Base-by-base conservation (phyloP, 1,140 invertebrate genomes). In the Calliphora vicina region DNA sequence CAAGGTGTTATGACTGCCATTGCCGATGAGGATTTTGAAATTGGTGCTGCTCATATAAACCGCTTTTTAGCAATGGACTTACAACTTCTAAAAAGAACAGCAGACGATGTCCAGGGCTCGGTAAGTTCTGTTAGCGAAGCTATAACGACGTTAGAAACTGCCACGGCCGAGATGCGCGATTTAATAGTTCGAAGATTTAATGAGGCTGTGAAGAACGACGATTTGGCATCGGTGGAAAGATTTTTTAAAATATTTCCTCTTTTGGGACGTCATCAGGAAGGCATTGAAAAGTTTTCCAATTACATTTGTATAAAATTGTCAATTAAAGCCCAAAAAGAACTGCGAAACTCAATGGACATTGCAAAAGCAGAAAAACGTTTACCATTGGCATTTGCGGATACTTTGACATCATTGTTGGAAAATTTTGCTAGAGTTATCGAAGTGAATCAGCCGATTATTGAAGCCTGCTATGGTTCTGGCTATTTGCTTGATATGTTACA, bases 221-320 rank as follows among this genome's bases (percentile, higher is more conserved):
- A 99, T 92, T 92, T 96, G 25, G 96, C 96, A 4, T 97, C 97
- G 3, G 96, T 99, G 20, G 98, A 99, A 94, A 97, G 98, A 84
- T 98, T 99, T 91, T 99, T 99, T 89, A 99, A 99, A 91, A 95
- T 99, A 87, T 99, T 99, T 91, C 99, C 99, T 2, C 92, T 99
- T 26, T 92, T 99, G 5, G 97, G 97, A 67, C 95, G 97, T 91
- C 96, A 99, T 84, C 93, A 96, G 71, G 96, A 97, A 87, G 99
- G 99, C 0, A 92, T 99, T 1, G 94, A 94, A 83, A 95, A 97
- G 87, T 99, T 99, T 90, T 96, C 97, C n/a, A 93, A 93, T 25
- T 99, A 98, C 91, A 92, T 99, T 3, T 96, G 96, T 86, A 92
- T 94, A 9, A 97, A 97, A 93, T 87, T 97, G 23, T 92, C 95